Evolutionary conservation across 2,797 vertebrate genomes (phyloP).

Genomic region (Helostoma temminkii): DNA sequence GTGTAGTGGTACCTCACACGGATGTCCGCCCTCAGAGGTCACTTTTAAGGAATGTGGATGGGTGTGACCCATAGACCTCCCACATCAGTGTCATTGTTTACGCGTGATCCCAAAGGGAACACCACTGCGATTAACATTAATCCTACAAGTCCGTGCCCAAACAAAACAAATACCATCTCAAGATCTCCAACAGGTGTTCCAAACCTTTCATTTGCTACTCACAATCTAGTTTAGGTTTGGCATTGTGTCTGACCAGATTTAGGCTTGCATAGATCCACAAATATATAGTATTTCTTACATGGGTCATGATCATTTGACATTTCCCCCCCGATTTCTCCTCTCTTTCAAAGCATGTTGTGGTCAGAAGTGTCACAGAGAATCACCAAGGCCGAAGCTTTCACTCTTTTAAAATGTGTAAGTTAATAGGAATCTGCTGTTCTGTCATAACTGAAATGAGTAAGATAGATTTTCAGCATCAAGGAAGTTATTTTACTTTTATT

Average conservation of each 20-base stretch:
- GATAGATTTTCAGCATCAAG: no score
- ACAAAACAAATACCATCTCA: constrained; percentile 44
- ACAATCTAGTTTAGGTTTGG: not conserved
- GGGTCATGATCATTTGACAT: not conserved
- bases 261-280: not conserved
- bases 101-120: constrained; percentile 50
- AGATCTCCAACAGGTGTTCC: constrained; percentile 42
- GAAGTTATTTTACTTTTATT: not conserved
- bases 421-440: not conserved
- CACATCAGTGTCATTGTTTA: constrained; percentile 49
- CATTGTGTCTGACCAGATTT: constrained; percentile 19
- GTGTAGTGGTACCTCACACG: constrained; percentile 1
- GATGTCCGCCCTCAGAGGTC: constrained; percentile 30
- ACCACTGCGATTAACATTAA: constrained; percentile 66
- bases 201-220: constrained; percentile 1
- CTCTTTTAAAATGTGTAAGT: not conserved
- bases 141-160: constrained; percentile 62
- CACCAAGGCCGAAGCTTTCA: not conserved
- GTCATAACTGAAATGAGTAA: not conserved
- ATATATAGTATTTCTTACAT: not conserved
- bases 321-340: not conserved
- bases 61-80: constrained; percentile 55
- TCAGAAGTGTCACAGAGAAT: not conserved
- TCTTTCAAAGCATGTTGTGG: not conserved
- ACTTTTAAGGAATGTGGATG: constrained; percentile 47